A percentile compares a stretch with the other conserved stretches of the same genome.
Evolutionary conservation across 2,797 vertebrate genomes (phyloP).

Genomic region (Tragelaphus eurycerus): DNA sequence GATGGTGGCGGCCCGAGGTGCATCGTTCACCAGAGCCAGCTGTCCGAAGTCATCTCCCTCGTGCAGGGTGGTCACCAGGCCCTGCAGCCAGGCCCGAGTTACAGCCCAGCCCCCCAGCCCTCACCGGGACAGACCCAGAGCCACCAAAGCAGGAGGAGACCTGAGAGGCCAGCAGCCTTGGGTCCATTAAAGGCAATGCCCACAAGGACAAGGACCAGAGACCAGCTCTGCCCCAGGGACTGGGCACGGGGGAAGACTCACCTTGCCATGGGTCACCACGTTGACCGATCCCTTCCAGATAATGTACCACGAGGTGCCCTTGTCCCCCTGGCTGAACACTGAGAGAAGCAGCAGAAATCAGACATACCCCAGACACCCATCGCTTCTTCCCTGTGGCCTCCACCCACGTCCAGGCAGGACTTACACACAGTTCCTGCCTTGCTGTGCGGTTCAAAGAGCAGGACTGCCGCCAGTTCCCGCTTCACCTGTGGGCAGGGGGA

Average conservation of each 20-base stretch:
- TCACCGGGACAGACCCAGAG: neutral
- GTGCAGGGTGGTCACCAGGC: constrained; percentile 93
- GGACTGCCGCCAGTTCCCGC: constrained; percentile 92
- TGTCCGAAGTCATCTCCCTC: constrained; percentile 98
- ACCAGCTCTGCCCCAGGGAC: neutral
- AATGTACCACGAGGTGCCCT: constrained; percentile 98
- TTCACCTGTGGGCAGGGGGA: constrained; percentile 86
- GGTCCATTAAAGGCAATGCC: neutral
- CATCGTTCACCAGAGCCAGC: constrained; percentile 94
- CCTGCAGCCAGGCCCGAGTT: constrained; percentile 80
- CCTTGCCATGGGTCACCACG: constrained; percentile 97
- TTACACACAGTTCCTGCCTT: constrained; percentile 96
- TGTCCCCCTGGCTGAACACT: constrained; percentile 99
- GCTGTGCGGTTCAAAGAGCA: constrained; percentile 94
- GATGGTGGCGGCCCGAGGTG: constrained; percentile 95
- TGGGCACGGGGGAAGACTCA: constrained; percentile 57
- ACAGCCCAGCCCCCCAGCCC: neutral
- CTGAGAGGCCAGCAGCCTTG: neutral
- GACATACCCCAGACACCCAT: neutral
- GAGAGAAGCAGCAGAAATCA: constrained; percentile 31
- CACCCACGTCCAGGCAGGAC: constrained; percentile 44
- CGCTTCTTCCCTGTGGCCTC: neutral
- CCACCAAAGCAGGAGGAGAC: neutral
- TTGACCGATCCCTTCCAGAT: constrained; percentile 99
- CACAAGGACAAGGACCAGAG: accelerated